A percentile compares a stretch with the other conserved stretches of the same genome.
phyloP scores from a whole-genome alignment of 2,888 invertebrate species.

The Heliconius ismenius region DNA sequence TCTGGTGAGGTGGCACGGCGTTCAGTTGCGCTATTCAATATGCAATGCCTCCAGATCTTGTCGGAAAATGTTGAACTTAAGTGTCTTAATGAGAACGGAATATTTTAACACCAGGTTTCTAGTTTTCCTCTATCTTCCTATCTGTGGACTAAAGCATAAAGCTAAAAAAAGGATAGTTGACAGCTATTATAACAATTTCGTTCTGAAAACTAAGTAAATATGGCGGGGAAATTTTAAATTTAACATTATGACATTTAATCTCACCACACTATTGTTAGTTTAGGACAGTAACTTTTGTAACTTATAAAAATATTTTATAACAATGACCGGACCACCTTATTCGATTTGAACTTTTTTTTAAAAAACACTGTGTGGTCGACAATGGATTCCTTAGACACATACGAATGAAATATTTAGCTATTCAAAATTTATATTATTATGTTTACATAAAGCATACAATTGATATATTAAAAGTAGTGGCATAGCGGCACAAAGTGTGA shows the following conservation, averaged over 20 bases:
- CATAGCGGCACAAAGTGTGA: too few relatives aligned
- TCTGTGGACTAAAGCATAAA: too few relatives aligned
- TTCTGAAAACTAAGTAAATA: background rate
- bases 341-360: constrained; percentile 32
- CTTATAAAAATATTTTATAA: constrained; percentile 45
- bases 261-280: constrained; percentile 44
- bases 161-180: background rate
- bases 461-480: too few relatives aligned
- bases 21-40: too few relatives aligned
- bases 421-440: background rate
- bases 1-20: too few relatives aligned
- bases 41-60: too few relatives aligned
- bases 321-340: constrained; percentile 44
- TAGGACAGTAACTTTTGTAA: constrained; percentile 44
- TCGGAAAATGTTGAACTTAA: too few relatives aligned
- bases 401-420: constrained; percentile 4
- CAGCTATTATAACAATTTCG: background rate
- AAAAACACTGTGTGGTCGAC: constrained; percentile 30
- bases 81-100: too few relatives aligned
- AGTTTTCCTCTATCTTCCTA: too few relatives aligned
- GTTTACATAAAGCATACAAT: background rate
- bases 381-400: constrained; percentile 11
- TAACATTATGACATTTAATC: constrained; percentile 35
- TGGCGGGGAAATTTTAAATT: constrained; percentile 20
- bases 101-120: too few relatives aligned